phyloP scores from a whole-genome alignment of 2,797 vertebrate species.

The Tauraco hartlaubi region DNA sequence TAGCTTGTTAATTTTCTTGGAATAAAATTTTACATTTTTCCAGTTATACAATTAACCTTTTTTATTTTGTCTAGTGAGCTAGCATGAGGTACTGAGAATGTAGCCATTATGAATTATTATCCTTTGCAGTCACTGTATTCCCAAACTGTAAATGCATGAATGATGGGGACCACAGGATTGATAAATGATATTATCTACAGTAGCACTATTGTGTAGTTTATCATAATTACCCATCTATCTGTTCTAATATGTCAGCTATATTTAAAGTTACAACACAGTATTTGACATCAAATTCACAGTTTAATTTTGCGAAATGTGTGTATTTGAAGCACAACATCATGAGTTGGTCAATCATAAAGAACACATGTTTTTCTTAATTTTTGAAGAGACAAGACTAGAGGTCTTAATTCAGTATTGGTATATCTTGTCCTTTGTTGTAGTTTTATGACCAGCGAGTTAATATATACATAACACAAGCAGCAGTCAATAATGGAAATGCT shows the following conservation, averaged over 20 bases:
- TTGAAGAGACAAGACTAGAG: constrained; percentile 55
- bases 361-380: constrained; percentile 44
- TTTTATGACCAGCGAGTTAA: constrained; percentile 67
- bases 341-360: constrained; percentile 51
- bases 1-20: constrained; percentile 99
- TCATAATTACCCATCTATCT: constrained; percentile 77
- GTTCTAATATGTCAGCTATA: constrained; percentile 73
- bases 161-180: constrained; percentile 77
- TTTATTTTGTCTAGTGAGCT: constrained; percentile 83
- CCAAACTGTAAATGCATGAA: constrained; percentile 79
- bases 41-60: constrained; percentile 80
- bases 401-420: constrained; percentile 43
- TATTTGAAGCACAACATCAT: constrained; percentile 64
- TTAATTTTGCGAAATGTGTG: constrained; percentile 64
- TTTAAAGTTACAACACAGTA: constrained; percentile 71
- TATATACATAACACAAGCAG: constrained; percentile 50
- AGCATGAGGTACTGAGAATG: constrained; percentile 81
- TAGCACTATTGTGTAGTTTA: constrained; percentile 79
- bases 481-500: constrained; percentile 62
- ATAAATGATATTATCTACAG: constrained; percentile 78
- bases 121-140: constrained; percentile 77
- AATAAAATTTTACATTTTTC: constrained; percentile 98
- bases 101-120: constrained; percentile 75
- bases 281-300: constrained; percentile 70
- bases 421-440: constrained; percentile 54